Evolutionary conservation across 2,113 vertebrate species (phyloP), one percentile per base, ranked within the genome.

Genomic region (Lepus americanus): DNA sequence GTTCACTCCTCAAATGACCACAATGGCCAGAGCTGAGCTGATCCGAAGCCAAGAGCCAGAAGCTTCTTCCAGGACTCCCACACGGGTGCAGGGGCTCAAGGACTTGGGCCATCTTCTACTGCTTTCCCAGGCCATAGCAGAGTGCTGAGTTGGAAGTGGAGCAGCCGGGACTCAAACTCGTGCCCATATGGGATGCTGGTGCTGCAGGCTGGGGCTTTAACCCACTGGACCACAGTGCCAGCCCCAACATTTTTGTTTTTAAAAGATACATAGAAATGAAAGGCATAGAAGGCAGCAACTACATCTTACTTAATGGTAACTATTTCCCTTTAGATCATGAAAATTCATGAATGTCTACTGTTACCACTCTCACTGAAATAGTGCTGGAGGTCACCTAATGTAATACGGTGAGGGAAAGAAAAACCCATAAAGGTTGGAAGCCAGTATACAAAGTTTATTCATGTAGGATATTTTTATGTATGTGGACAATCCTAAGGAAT

Each of bases 331-430:
- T 66, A 81, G 44, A 63, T 90, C 49, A 63, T 13, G 66, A 77
- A 94, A 91, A 80, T n/a, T 31, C 25, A 80, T 89, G 17, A 10
- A 23, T 67, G 33, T 22, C 36, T 4, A 86, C 31, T 51, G 9
- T 36, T 66, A 61, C 16, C 16, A 36, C 16, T 86, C 81, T 25
- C 27, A 23, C 14, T 89, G 53, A 53, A 19, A 39, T 69, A 33
- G 23, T 61, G 27, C 20, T 49, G 14, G 25, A 86, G 44, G 22
- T 20, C 27, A 80, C n/a, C n/a, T 9, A 69, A 36, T 53, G 22
- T 36, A 77, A 61, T 51, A 93, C 55, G 66, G 9, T 19, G 73
- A 94, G 53, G 63, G 72, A 91, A 76, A 92, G 29, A 74, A 92
- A 96, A 59, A 51, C 0, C 23, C 29, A n/a, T 79, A 83, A 44